Evolutionary conservation across 2,113 vertebrate genomes (phyloP).

Genomic region (Lampris incognitus): DNA sequence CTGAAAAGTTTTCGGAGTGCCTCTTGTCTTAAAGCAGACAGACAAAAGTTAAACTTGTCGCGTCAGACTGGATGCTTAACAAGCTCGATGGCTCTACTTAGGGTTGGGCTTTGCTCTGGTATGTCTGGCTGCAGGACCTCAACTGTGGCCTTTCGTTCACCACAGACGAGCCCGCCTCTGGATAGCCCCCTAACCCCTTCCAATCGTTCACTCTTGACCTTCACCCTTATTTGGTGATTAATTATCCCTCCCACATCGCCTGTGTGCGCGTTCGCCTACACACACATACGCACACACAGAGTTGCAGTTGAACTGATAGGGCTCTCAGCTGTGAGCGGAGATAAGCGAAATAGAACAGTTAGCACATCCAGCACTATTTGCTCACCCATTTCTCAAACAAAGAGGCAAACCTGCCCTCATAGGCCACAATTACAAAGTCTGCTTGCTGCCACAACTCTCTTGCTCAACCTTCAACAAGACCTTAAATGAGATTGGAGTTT

Average conservation of each 20-base stretch:
- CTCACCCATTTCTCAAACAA: constrained; percentile 78
- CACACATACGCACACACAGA: constrained; percentile 18
- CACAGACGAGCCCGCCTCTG: constrained; percentile 41
- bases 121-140: constrained; percentile 41
- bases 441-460: constrained; percentile 54
- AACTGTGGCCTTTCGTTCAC: constrained; percentile 34
- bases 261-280: constrained; percentile 27
- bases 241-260: constrained; percentile 54
- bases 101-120: constrained; percentile 28
- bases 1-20: not conserved
- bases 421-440: constrained; percentile 73
- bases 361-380: constrained; percentile 74
- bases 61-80: not conserved
- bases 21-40: not conserved
- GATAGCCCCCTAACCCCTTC: constrained; percentile 35
- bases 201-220: constrained; percentile 49
- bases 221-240: constrained; percentile 41
- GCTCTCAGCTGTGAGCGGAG: constrained; percentile 64
- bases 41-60: not conserved
- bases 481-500: constrained; percentile 62
- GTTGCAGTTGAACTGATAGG: constrained; percentile 5
- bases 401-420: constrained; percentile 66
- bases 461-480: constrained; percentile 63
- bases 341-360: constrained; percentile 69
- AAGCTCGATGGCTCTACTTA: constrained; percentile 2